These are phyloP conservation scores for Pollimyrus isidori DNA, from an alignment of 2,113 vertebrate species.

Conservation along the genomic window DNA sequence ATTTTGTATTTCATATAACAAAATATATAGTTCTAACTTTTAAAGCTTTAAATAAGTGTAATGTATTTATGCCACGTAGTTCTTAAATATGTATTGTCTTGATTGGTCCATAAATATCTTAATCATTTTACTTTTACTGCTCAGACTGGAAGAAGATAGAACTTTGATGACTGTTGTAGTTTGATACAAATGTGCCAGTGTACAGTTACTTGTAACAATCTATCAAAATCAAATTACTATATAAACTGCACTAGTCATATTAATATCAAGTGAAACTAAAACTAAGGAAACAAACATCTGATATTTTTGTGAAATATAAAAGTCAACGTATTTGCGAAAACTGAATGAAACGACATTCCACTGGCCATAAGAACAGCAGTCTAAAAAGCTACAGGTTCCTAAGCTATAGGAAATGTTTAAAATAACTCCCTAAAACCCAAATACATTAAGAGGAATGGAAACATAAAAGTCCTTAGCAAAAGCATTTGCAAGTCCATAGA, in stretches of 20 bases:
- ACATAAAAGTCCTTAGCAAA: background rate
- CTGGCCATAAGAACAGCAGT: background rate
- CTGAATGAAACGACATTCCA: background rate
- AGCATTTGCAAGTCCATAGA: background rate
- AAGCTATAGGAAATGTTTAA: background rate
- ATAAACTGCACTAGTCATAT: background rate
- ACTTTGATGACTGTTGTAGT: background rate
- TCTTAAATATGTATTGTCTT: background rate
- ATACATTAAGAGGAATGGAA: background rate
- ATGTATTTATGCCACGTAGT: background rate
- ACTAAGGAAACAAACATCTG: background rate
- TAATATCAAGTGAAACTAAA: background rate
- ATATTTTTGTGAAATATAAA: background rate
- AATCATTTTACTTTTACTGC: background rate
- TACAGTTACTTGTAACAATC: background rate
- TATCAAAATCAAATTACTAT: constrained; percentile 3
- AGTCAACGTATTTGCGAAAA: background rate
- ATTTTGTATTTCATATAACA: constrained; percentile 33
- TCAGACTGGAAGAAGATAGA: background rate
- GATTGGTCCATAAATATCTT: background rate
- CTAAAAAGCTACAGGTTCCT: background rate
- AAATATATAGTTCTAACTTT: constrained; percentile 40
- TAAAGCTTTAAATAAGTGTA: constrained; percentile 20
- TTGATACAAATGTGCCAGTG: background rate
- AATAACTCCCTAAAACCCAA: background rate